Base-by-base conservation (phyloP, 2,888 invertebrate species). In the Lasius platythorax region DNA sequence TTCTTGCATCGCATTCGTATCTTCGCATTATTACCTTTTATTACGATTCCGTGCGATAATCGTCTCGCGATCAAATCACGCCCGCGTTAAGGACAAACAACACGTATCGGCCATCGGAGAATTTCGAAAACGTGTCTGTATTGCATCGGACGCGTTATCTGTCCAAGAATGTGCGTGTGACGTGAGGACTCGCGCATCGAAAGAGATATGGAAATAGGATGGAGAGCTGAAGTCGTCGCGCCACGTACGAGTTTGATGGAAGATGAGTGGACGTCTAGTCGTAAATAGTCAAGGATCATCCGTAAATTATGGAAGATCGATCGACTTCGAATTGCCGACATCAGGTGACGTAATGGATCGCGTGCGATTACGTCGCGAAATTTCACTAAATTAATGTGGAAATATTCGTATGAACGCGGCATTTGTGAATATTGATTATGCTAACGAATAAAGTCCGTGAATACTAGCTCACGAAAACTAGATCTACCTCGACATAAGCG, bases 251-350 rank as follows among this genome's bases (percentile, higher is more conserved):
- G 74, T 68, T 87, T 75, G 88, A 90, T 73, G 84, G 86, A 74
- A 85, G 82, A 89, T 81, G 88, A 90, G 89, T 89, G 88, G 89
- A 89, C 86, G 85, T 88, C 85, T 58, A n/a, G 53, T 91, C 87
- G 82, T 82, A 85, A 84, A 83, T 85, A 82, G 58, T 89, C 87
- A 83, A 85, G 87, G 86, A 90, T 90, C 83, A 87, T 87, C 85
- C 84, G 87, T 88, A 88, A 89, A 91, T 90, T 90, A 87, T 87
- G 85, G 84, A 79, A 85, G 83, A 90, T 91, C 90, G 86, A 91
- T 91, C 90, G 86, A 88, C 85, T 89, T 86, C 82, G 56, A 84
- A 84, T 85, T 83, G 88, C 76, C 82, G 85, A 84, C 88, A 82
- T 30, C 86, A 79, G 33, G 67, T 90, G 88, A 90, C 87, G 87